Evolutionary conservation across 1,140 invertebrate genomes (phyloP).

Genomic region (Leptinotarsa texana): DNA sequence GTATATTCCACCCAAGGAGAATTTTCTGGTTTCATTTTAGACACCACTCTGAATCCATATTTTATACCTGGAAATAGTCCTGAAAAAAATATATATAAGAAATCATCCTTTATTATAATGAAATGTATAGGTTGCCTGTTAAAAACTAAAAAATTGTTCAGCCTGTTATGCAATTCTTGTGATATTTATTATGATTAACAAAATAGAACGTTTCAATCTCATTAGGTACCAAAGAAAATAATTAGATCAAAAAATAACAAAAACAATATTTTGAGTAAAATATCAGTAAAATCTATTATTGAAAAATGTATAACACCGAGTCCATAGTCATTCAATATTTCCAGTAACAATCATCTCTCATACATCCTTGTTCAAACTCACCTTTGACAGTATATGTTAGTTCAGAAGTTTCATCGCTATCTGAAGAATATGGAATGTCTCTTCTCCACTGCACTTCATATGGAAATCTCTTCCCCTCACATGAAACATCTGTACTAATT

Average conservation of each 20-base stretch:
- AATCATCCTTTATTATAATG: not conserved
- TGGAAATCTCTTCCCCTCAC: slow-evolving; percentile 60
- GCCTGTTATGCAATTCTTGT: not conserved
- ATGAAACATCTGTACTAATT: slow-evolving; percentile 61
- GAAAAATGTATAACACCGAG: no score
- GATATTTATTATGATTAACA: not conserved
- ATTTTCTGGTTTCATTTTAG: slow-evolving; percentile 30
- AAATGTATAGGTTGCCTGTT: not conserved
- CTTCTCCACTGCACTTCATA: slow-evolving; percentile 68
- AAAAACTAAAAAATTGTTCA: not conserved
- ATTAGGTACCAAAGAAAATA: no score
- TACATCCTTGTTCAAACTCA: slow-evolving; percentile 29
- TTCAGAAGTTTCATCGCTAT: slow-evolving; percentile 28
- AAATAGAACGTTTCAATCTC: no score
- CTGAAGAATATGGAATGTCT: slow-evolving; percentile 55
- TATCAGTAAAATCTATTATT: no score
- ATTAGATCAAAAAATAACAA: no score
- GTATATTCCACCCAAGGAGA: slow-evolving; percentile 35
- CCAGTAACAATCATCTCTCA: not conserved
- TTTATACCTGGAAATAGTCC: slow-evolving; percentile 37
- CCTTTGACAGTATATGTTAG: slow-evolving; percentile 40
- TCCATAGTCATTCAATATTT: not conserved
- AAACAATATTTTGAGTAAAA: no score
- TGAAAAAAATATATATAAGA: slow-evolving; percentile 20
- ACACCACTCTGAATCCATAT: slow-evolving; percentile 45